Evolutionary conservation across 2,113 vertebrate genomes (phyloP), one percentile per base, ranked within the genome.

Genomic region (Aldabrachelys gigantea): DNA sequence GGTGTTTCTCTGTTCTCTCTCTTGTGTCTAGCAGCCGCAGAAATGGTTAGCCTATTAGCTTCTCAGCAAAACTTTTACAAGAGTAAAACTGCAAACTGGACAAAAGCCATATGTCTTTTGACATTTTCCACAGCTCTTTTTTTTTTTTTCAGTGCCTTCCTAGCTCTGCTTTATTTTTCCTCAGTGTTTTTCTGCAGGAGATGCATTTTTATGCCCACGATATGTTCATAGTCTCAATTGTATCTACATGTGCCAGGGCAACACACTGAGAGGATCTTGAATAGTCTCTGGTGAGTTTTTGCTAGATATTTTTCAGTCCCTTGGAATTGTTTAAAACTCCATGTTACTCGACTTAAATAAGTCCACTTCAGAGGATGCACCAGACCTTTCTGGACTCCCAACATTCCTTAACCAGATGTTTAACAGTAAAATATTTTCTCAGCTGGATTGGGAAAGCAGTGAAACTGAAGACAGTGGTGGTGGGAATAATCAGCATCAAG

Each of bases 341-440:
- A 19, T 79, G 41, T 96, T 92, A 92, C 3, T n/a, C 88, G 93
- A 84, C 89, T 83, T 94, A 44, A 92, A 95, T 83, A 82, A 93
- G 10, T 88, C 92, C 84, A 89, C 85, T 97, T 96, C 86, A 97
- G 92, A 96, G 94, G 44, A 94, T 94, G 88, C 56, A 84, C 54
- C 50, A 89, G 83, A 57, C 82, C 72, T 92, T 96, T 93, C 89
- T 91, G 91, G 94, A 82, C 65, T 95, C 87, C 35, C 3, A 86
- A 86, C 95, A 98, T 98, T 98, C 97, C 85, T 93, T 78, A 97
- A 93, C 94, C 98, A 98, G 97, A 98, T 98, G 98, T 98, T 98
- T 94, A 82, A 91, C 78, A 97, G 95, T 29, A 94, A 98, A 99
- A 98, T 98, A 98, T 99, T 99, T 99, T 98, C 96, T 98, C 98